These are phyloP conservation scores for Orchestia grillus DNA, from an alignment of 1,140 invertebrate species.

Conservation along the genomic window DNA sequence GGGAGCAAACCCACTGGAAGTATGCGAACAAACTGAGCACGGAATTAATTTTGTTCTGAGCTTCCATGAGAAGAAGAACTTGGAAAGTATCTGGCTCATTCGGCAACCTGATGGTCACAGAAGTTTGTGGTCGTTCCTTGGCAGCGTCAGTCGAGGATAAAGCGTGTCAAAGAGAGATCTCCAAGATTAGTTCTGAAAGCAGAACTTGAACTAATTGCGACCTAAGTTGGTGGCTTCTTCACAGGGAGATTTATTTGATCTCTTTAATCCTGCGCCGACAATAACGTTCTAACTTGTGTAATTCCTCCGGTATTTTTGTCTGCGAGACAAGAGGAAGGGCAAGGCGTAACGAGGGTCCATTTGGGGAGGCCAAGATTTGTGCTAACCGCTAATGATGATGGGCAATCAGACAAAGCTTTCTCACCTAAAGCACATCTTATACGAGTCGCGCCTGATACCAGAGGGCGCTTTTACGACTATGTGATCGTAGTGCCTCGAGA, in stretches of 20 bases:
- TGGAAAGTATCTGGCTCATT: slow-evolving; percentile 33
- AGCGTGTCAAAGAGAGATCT: slow-evolving; percentile 54
- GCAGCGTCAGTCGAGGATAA: neutral
- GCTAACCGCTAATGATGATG: slow-evolving; percentile 46
- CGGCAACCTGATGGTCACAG: slow-evolving; percentile 16
- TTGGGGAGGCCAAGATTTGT: slow-evolving; percentile 29
- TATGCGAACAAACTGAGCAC: neutral
- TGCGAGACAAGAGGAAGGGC: slow-evolving; percentile 29
- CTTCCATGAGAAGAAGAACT: slow-evolving; percentile 11
- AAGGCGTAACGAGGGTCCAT: slow-evolving; percentile 40
- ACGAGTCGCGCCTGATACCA: neutral
- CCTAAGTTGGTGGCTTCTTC: slow-evolving; percentile 55
- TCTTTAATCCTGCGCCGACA: slow-evolving; percentile 49
- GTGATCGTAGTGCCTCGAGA: slow-evolving; percentile 18
- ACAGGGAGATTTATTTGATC: slow-evolving; percentile 50
- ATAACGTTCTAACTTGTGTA: slow-evolving; percentile 55
- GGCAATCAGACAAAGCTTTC: slow-evolving; percentile 54
- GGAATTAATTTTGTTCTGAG: neutral
- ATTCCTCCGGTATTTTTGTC: slow-evolving; percentile 47
- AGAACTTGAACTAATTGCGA: slow-evolving; percentile 55
- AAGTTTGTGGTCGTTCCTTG: slow-evolving; percentile 16
- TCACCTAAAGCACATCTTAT: slow-evolving; percentile 33
- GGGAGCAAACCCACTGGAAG: neutral
- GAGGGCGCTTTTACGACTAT: neutral
- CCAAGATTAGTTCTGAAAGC: slow-evolving; percentile 52